Base-by-base conservation (phyloP, 2,113 vertebrate genomes). In the Paramisgurnus dabryanus region DNA sequence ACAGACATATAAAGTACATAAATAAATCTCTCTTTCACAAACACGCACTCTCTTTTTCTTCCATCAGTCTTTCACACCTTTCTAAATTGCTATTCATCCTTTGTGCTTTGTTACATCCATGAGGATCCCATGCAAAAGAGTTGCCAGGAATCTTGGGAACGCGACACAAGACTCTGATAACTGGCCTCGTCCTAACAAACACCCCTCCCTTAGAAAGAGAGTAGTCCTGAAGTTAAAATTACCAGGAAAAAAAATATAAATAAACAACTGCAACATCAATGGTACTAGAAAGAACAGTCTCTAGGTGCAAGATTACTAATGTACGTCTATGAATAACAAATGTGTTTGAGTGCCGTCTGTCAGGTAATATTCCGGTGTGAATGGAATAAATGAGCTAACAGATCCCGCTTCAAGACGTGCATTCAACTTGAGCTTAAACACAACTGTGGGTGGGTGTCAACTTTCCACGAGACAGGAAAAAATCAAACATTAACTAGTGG, bases 81-180 rank as follows among this genome's bases (percentile, higher is more conserved):
- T 93, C 90, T 92, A 88, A 92, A 90, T 90, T 92, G 90, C 92
- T 89, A 92, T 94, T 94, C 93, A 93, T 90, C 89, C 89, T 90
- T 93, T 93, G 91, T 92, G 89, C 80, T 80, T 82, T 78, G 87
- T 88, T 90, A 88, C 89, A 90, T 90, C 88, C 87, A 86, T 87
- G 85, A 92, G 90, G 89, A 90, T 93, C 88, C 91, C 91, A 93
- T 94, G 89, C 89, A 71, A 40, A 84, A 76, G 83, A 89, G 88
- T 88, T 92, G 92, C 91, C 92, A 93, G 92, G 91, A 91, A 92
- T 91, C 90, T 70, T 84, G 84, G 90, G 91, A 92, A 92, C 90
- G 89, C 85, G 84, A 89, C 86, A 83, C 73, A 61, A 79, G 81
- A 83, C 85, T 92, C 85, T 85, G 58, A 87, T 86, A 87, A 86